Base-by-base conservation (phyloP, 64 coral and sea anemone species). In the Actinia equina region DNA sequence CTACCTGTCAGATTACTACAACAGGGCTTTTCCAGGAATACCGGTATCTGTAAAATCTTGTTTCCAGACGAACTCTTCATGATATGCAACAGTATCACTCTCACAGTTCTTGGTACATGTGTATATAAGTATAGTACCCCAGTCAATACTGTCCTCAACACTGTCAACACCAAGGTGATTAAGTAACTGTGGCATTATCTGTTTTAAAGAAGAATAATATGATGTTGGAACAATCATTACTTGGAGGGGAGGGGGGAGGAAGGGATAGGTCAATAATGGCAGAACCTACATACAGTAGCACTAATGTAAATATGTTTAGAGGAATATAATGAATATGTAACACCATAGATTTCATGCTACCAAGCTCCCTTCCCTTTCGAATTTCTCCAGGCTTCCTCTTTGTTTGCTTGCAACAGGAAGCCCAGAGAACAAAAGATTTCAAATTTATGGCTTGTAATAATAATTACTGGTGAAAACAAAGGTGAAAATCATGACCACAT, bases 21-120 rank as follows among this genome's bases (percentile, higher is more conserved):
- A 18, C 15, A 99, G 77, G 19, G 85, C 90, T 83, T 92, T 90
- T 19, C 83, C 86, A 70, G 97, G 93, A 52, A 94, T 65, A 42
- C 93, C 97, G 89, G 93, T 95, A 20, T 99, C 86, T 70, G 97
- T 85, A 91, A 99, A 95, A 83, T 99, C 91, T 88, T 99, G 97
- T 93, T 95, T 99, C 93, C 93, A 99, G 19, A 95, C 46, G 89
- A 95, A 99, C 77, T 99, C 97, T 56, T 86, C 67, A 9, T 89
- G 82, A 70, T 99, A 99, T 44, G 87, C 37, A 63, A 18, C 63
- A 0, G 85, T 90, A 59, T 89, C 52, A 30, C 12, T 69, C 19
- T 64, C 86, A 77, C 97, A 99, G 74, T 86, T 93, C 30, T 85
- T 20, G 8, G 76, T 55, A 86, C 97, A 99, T 42, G 97, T 99